Base-by-base conservation (phyloP, 2,113 vertebrate genomes). In the Catharus bicknelli region DNA sequence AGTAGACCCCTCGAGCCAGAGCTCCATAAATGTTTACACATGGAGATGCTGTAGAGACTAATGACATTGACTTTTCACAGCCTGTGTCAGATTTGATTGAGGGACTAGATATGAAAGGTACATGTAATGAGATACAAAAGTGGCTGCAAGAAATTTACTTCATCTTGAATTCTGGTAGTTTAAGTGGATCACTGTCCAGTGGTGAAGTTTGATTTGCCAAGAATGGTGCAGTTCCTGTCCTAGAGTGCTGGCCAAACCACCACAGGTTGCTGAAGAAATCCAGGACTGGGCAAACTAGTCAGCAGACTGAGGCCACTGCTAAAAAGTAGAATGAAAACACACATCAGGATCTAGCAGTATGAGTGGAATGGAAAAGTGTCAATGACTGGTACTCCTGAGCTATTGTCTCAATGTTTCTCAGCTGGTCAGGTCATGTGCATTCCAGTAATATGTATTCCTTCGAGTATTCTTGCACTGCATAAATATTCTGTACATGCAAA, bases 401-500 rank as follows among this genome's bases (percentile, higher is more conserved):
- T 34, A 14, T 48, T 90, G 45, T 45, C 13, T 80, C 45, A 40
- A 2, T 36, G 22, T 73, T 86, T 88, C 26, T 34, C 29, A 86
- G 32, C 30, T 61, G 21, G 25, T 62, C 34, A 77, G 92, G n/a
- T 61, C 64, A 88, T 40, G 82, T 23, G 13, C 47, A 76, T 86
- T 57, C 73, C 48, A 82, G 79, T 70, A 63, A 81, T 55, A 63
- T 13, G 8, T 38, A 67, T 67, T 80, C 81, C 59, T 64, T 61
- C 2, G 13, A 79, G 29, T 90, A 76, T 48, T 91, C 86, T 66
- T 90, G 48, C 15, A 83, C 11, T 42, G 68, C 48, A 68, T 81
- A 90, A 86, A 91, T 94, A 92, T 53, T 87, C 59, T 90, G 10
- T 69, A 75, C n/a, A 50, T 87, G 53, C 32, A 96, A 92, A 92